Percentiles rank a stretch among this genome's conserved stretches.
Evolutionary conservation across 2,797 vertebrate genomes (phyloP).

Genomic region (Bryconaethiops microstoma): DNA sequence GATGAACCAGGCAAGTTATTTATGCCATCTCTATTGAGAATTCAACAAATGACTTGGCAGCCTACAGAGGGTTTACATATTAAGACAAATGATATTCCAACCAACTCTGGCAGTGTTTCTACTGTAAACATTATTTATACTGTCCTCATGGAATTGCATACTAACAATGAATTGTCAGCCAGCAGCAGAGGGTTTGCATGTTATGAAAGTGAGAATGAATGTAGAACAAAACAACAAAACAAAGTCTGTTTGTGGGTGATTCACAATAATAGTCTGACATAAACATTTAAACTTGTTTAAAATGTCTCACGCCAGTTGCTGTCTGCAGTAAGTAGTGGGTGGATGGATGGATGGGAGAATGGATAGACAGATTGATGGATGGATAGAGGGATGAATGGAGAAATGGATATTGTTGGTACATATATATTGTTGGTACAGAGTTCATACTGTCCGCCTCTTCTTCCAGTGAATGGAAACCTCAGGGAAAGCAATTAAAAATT

Average conservation of each 20-base stretch:
- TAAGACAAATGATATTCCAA: constrained; percentile 14
- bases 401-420: neutral
- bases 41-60: neutral
- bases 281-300: neutral
- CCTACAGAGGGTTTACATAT: neutral
- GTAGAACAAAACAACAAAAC: neutral
- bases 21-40: neutral
- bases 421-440: neutral
- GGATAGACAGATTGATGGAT: too few relatives aligned
- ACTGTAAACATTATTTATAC: constrained; percentile 3
- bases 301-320: neutral
- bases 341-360: neutral
- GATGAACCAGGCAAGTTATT: neutral
- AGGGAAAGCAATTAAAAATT: constrained; percentile 70
- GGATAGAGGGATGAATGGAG: too few relatives aligned
- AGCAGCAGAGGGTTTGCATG: constrained; percentile 1
- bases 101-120: constrained; percentile 13
- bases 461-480: constrained; percentile 33
- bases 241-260: neutral
- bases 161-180: constrained; percentile 1
- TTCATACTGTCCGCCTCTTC: neutral
- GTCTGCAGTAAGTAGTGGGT: neutral
- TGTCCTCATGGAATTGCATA: neutral
- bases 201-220: constrained; percentile 3
- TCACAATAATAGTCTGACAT: neutral